Base-by-base conservation (phyloP, 92 coral and sea anemone genomes). In the Porites divaricata region DNA sequence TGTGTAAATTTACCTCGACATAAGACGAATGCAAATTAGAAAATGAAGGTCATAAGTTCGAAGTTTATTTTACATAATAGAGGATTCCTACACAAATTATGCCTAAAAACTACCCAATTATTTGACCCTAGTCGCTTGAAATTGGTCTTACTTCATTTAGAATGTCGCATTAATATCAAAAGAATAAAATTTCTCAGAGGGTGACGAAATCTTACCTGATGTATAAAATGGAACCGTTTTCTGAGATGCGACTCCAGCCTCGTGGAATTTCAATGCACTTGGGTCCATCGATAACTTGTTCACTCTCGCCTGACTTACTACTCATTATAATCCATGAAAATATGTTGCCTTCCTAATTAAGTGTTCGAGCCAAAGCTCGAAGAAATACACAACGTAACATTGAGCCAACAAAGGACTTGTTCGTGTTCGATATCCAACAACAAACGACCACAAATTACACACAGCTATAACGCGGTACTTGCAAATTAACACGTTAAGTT, bases 171-270 rank as follows among this genome's bases (percentile, higher is more conserved):
- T 14, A 19, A 72, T 6, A 58, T 9, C 14, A 49, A 10, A 7
- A 22, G n/a, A 21, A 45, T 23, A 70, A 21, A 26, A 63, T 15
- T 19, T 20, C 20, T 12, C 35, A 11, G 24, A 6, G 9, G 22
- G n/a, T 15, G 20, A 49, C 21, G 64, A 28, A 25, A 53, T 28
- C 94, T 70, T 86, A 97, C 99, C 99, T 97, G 80, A 97, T 89
- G 88, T 97, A 97, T 51, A 93, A 92, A 79, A 97, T 85, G 69
- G 91, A 89, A 78, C 93, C 99, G 73, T 97, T 97, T 84, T 97
- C 99, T 52, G 91, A 86, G 59, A 92, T 91, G 75, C 99, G 95
- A 59, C 80, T 95, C 99, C 99, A 97, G 5, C 99, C 99, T 49
- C 95, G 89, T 63, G 99, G 99, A 67, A 97, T 95, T 79, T 95